A percentile compares a stretch with the other conserved stretches of the same genome.
phyloP scores from a whole-genome alignment of 53 echinoderm and acorn worm genomes.

The Apostichopus leukothele region DNA sequence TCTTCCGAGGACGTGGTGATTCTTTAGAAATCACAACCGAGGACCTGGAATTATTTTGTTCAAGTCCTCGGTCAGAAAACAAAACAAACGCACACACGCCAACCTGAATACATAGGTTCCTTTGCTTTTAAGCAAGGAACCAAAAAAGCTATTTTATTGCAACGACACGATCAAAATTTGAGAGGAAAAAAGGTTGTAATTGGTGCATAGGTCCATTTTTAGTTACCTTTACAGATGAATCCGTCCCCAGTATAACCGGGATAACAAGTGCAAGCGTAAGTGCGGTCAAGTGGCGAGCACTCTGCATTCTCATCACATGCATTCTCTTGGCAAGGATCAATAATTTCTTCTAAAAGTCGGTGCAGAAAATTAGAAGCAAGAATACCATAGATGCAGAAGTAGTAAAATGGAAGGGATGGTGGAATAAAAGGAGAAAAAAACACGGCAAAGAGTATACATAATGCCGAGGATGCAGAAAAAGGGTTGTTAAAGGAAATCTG shows the following conservation, averaged over 20 bases:
- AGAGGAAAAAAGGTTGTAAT: too few relatives aligned
- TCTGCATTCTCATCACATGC: slow-evolving; percentile 71
- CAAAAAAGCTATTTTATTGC: too few relatives aligned
- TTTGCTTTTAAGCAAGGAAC: too few relatives aligned
- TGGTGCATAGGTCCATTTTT: background rate
- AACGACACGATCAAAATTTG: too few relatives aligned
- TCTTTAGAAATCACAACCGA: too few relatives aligned
- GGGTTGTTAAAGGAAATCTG: background rate
- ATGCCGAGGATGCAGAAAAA: background rate
- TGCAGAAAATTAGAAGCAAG: background rate
- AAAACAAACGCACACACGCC: background rate
- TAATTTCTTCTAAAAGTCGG: slow-evolving; percentile 12
- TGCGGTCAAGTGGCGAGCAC: slow-evolving; percentile 46
- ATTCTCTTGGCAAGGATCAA: slow-evolving; percentile 70
- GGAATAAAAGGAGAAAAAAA: background rate
- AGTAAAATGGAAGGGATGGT: background rate
- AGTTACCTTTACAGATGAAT: slow-evolving; percentile 62
- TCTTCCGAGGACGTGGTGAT: too few relatives aligned
- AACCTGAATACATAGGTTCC: too few relatives aligned
- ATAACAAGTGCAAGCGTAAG: slow-evolving; percentile 71
- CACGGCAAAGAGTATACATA: background rate
- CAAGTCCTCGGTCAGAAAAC: too few relatives aligned
- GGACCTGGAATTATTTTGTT: too few relatives aligned
- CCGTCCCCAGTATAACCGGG: slow-evolving; percentile 77
- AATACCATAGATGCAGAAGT: background rate